Percentiles rank a stretch among this genome's conserved stretches.
Evolutionary conservation across 1,140 invertebrate genomes (phyloP).

Genomic region (Halesus radiatus): DNA sequence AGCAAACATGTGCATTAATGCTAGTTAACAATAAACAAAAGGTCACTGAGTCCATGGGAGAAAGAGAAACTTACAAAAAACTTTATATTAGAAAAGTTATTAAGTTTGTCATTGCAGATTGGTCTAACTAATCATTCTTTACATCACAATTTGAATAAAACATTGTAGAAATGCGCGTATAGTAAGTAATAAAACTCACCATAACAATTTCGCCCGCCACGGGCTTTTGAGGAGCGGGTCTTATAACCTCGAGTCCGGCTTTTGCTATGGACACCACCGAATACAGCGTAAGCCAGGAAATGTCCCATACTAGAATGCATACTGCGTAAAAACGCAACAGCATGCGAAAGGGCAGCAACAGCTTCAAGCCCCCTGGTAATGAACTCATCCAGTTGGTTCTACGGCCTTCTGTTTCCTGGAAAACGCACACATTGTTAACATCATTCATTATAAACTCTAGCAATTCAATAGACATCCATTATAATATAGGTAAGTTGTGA

Average conservation of each 20-base stretch:
- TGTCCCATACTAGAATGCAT: conserved; percentile 70
- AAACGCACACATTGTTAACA: not conserved
- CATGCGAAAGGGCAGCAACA: conserved; percentile 68
- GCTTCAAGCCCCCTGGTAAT: conserved; percentile 34
- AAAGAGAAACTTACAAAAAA: no score
- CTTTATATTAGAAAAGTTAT: no score
- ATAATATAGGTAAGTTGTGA: not conserved
- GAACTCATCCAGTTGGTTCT: conserved; percentile 38
- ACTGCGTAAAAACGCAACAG: conserved; percentile 71
- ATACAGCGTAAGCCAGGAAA: conserved; percentile 69
- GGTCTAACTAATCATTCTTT: no score
- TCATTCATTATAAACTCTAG: not conserved
- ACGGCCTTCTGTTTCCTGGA: conserved; percentile 24
- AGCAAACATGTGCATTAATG: no score
- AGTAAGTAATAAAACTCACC: conserved; percentile 64
- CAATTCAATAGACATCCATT: not conserved
- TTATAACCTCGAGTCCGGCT: conserved; percentile 69
- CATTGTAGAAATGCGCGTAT: no score
- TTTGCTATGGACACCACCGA: conserved; percentile 70
- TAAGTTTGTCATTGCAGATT: no score
- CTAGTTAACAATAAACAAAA: no score
- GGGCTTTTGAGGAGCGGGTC: conserved; percentile 72
- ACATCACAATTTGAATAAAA: no score
- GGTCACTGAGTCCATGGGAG: no score
- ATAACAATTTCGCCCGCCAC: conserved; percentile 74